Evolutionary conservation across 1,140 invertebrate genomes (phyloP).

Genomic region (Listronotus oregonensis): DNA sequence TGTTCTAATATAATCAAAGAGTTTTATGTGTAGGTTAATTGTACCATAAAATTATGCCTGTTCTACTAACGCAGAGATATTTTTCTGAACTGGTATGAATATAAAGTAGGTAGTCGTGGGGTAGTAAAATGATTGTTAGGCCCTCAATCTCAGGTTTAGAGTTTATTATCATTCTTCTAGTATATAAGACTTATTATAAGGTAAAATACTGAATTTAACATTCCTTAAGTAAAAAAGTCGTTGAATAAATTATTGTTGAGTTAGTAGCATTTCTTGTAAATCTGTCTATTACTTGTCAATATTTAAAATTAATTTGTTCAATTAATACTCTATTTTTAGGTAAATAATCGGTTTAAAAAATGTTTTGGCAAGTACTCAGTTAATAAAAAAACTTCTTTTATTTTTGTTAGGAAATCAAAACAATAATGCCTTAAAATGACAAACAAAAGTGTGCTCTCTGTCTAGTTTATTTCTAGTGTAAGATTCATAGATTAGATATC

Average conservation of each 20-base stretch:
- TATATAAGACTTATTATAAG: slow-evolving; percentile 17
- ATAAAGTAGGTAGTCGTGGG: slow-evolving; percentile 41
- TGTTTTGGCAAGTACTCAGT: slow-evolving; percentile 4
- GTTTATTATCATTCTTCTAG: slow-evolving; percentile 47
- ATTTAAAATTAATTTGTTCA: slow-evolving; percentile 13
- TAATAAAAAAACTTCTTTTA: slow-evolving; percentile 5
- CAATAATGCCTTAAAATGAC: slow-evolving; percentile 48
- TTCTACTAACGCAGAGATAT: slow-evolving; percentile 47
- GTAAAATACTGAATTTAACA: slow-evolving; percentile 40
- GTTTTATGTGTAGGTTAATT: slow-evolving; percentile 51
- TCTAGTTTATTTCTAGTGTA: slow-evolving; percentile 41
- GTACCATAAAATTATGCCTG: slow-evolving; percentile 46
- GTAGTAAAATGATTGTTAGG: slow-evolving; percentile 47
- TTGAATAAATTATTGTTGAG: slow-evolving; percentile 12
- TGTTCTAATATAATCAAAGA: slow-evolving; percentile 48
- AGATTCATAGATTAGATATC: slow-evolving; percentile 39
- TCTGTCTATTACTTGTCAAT: slow-evolving; percentile 22
- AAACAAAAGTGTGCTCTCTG: slow-evolving; percentile 48
- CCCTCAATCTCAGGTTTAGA: slow-evolving; percentile 53
- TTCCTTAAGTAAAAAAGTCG: slow-evolving; percentile 37
- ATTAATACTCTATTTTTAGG: neutral
- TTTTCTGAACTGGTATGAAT: slow-evolving; percentile 34
- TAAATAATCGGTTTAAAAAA: slow-evolving; percentile 1
- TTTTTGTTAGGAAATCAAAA: slow-evolving; percentile 34
- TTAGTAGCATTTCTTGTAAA: slow-evolving; percentile 16